Evolutionary conservation across 2,113 vertebrate species (phyloP).

Genomic region (Patagioenas fasciata): DNA sequence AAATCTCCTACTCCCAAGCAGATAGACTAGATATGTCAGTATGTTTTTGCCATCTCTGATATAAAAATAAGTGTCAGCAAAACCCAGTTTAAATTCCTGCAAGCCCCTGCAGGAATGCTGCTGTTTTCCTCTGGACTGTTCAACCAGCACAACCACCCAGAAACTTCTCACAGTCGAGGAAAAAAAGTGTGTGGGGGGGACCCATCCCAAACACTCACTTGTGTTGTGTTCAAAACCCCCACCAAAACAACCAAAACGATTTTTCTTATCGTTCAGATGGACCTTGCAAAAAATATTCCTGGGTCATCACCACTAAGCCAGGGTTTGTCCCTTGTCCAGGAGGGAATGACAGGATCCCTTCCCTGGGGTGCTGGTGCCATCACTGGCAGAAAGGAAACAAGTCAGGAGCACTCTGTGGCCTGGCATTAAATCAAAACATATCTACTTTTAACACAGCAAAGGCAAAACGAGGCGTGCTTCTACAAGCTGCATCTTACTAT

Average conservation of each 20-base stretch:
- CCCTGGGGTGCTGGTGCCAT: not conserved
- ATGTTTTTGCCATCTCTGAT: slow-evolving; percentile 8
- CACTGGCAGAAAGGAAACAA: not conserved
- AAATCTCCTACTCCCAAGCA: not conserved
- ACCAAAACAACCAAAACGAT: not conserved
- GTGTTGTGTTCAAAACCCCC: not conserved
- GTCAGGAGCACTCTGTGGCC: not conserved
- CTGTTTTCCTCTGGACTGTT: not conserved
- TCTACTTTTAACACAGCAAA: not conserved
- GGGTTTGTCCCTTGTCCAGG: not conserved
- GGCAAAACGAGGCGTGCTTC: not conserved
- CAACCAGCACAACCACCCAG: not conserved
- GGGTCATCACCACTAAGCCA: not conserved
- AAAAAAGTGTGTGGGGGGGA: not conserved
- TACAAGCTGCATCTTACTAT: not conserved
- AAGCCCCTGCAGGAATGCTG: slow-evolving; percentile 32
- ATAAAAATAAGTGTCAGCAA: slow-evolving; percentile 29
- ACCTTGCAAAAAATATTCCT: not conserved
- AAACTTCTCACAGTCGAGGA: not conserved
- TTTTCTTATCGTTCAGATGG: not conserved
- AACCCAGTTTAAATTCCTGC: slow-evolving; percentile 14
- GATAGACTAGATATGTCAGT: slow-evolving; percentile 19
- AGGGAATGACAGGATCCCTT: not conserved
- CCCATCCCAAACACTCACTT: not conserved
- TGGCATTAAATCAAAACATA: not conserved